Evolutionary conservation across 2,113 vertebrate species (phyloP).

Genomic region (Pogona vitticeps): DNA sequence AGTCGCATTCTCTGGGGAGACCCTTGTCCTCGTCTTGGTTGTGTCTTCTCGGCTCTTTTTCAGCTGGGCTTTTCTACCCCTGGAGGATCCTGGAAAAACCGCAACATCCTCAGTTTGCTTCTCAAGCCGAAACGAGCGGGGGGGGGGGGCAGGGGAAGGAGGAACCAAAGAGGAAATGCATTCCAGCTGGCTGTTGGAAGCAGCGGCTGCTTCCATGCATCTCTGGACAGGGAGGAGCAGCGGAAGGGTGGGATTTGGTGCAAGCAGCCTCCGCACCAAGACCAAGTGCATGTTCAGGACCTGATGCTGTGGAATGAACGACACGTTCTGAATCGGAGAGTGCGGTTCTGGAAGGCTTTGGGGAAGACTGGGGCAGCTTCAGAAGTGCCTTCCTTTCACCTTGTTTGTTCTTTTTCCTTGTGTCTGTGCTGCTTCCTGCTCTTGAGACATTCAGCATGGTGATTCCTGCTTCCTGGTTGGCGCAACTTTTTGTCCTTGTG

Average conservation of each 20-base stretch:
- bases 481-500: constrained; percentile 34
- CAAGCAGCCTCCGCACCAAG: not conserved
- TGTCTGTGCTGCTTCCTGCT: not conserved
- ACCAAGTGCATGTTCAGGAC: constrained; percentile 8
- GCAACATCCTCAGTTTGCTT: not conserved
- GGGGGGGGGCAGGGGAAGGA: not conserved
- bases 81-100: constrained; percentile 9
- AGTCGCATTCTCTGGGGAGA: not conserved
- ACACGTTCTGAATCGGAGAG: not conserved
- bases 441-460: constrained; percentile 35
- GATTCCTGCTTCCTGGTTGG: not conserved
- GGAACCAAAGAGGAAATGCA: not conserved
- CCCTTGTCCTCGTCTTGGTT: not conserved
- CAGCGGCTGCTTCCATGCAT: not conserved
- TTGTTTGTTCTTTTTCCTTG: constrained; percentile 23
- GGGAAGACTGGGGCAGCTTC: not conserved
- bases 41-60: not conserved
- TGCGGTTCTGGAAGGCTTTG: not conserved
- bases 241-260: constrained; percentile 26
- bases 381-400: not conserved
- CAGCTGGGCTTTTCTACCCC: not conserved
- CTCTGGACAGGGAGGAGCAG: not conserved
- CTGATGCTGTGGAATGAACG: constrained; percentile 15
- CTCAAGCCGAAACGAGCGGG: not conserved
- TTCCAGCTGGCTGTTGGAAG: not conserved